These are phyloP conservation scores for Lacerta agilis DNA, from an alignment of 2,797 vertebrate genomes.

Conservation along the genomic window DNA sequence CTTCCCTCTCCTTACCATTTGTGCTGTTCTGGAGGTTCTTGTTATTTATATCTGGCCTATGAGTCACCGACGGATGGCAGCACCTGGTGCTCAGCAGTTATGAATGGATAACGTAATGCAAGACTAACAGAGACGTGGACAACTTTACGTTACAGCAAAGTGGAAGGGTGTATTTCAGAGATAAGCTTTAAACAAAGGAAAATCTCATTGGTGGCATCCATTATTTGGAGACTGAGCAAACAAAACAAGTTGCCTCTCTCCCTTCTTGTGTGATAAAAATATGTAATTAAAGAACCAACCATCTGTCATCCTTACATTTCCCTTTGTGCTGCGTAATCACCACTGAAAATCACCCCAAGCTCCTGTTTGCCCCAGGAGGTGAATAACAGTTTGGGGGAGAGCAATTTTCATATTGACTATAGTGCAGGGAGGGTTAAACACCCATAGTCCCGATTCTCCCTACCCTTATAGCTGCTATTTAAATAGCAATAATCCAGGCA, in stretches of 20 bases:
- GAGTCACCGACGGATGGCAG: not conserved
- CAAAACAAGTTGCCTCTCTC: not conserved
- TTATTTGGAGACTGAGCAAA: not conserved
- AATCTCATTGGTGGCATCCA: not conserved
- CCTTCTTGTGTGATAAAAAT: not conserved
- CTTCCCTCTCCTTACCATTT: no score
- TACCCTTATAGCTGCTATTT: not conserved
- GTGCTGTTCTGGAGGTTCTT: no score
- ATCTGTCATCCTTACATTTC: not conserved
- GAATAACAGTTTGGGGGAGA: not conserved
- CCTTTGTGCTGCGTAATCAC: not conserved
- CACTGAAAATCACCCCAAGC: not conserved
- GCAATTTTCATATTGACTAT: not conserved
- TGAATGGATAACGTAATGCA: not conserved
- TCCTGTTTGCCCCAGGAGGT: not conserved
- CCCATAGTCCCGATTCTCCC: not conserved
- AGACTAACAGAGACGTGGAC: not conserved
- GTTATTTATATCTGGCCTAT: not conserved
- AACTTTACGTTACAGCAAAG: not conserved
- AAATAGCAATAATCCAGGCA: not conserved
- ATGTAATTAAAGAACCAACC: not conserved
- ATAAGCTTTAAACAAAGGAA: not conserved
- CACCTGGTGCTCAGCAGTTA: not conserved
- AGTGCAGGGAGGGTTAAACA: not conserved
- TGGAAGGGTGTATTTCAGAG: not conserved